phyloP scores from a whole-genome alignment of 2,113 vertebrate species.

The Pavo muticus region DNA sequence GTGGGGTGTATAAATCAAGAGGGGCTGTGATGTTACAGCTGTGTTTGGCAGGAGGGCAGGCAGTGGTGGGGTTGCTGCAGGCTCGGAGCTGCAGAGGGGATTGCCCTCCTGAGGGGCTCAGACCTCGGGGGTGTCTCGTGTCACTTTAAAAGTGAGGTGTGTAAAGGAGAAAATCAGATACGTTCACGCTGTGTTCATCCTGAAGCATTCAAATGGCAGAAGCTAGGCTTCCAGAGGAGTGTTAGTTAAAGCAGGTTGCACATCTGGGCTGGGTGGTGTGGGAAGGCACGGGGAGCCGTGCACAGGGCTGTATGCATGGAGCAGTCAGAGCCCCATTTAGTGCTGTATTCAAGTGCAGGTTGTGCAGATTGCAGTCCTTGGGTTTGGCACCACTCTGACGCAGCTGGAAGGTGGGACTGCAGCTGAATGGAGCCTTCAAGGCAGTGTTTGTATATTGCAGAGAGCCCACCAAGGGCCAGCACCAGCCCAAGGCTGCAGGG shows the following conservation, averaged over 20 bases:
- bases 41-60: not conserved
- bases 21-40: not conserved
- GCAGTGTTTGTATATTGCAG: not conserved
- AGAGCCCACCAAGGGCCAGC: not conserved
- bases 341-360: not conserved
- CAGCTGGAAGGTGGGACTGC: not conserved
- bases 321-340: too few relatives aligned
- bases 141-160: not conserved
- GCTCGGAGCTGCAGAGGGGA: not conserved
- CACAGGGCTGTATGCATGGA: too few relatives aligned
- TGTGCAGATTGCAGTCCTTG: not conserved
- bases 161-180: not conserved
- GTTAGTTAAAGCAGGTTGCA: rapidly evolving
- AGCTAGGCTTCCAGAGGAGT: not conserved
- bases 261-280: not conserved
- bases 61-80: not conserved
- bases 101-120: not conserved
- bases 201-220: not conserved
- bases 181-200: rapidly evolving
- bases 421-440: not conserved
- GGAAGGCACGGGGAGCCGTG: rapidly evolving
- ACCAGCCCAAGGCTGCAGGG: not conserved
- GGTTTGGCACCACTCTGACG: rapidly evolving
- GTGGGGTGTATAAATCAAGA: not conserved
- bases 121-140: not conserved